Conservation (phyloP, 1,140 invertebrate genomes). For the Heliconius hermathena region DNA sequence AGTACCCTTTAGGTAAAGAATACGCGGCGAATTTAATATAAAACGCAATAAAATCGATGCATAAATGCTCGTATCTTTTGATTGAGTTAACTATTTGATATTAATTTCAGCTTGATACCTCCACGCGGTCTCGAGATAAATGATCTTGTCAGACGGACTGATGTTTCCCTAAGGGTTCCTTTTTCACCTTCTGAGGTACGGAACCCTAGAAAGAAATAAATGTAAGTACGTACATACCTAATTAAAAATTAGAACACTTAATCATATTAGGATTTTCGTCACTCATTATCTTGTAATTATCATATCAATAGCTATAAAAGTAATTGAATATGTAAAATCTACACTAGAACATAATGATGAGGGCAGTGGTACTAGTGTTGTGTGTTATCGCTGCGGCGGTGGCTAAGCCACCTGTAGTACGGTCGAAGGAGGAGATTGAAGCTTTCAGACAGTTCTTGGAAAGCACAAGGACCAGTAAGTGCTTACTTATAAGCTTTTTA, state of each 20-base stretch:
- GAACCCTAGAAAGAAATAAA: neutral
- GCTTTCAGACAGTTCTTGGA: slow-evolving; percentile 60
- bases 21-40: too few species aligned
- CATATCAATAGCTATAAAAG: slow-evolving; percentile 41
- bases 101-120: too few species aligned
- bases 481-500: too few species aligned
- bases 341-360: slow-evolving; percentile 49
- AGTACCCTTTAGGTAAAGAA: too few species aligned
- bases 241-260: neutral
- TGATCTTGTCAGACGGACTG: too few species aligned
- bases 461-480: slow-evolving; percentile 57
- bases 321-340: neutral
- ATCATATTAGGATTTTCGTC: neutral
- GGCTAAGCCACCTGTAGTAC: slow-evolving; percentile 51
- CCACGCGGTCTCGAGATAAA: too few species aligned
- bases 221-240: neutral
- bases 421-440: slow-evolving; percentile 58
- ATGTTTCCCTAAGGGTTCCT: neutral
- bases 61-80: too few species aligned
- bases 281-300: slow-evolving; percentile 11
- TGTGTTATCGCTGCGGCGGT: slow-evolving; percentile 45
- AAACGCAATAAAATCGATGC: too few species aligned
- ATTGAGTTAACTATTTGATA: too few species aligned
- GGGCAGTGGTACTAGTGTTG: slow-evolving; percentile 41
- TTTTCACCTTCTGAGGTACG: neutral